Evolutionary conservation across 2,113 vertebrate genomes (phyloP).

Genomic region (Ancistrus triradiatus): DNA sequence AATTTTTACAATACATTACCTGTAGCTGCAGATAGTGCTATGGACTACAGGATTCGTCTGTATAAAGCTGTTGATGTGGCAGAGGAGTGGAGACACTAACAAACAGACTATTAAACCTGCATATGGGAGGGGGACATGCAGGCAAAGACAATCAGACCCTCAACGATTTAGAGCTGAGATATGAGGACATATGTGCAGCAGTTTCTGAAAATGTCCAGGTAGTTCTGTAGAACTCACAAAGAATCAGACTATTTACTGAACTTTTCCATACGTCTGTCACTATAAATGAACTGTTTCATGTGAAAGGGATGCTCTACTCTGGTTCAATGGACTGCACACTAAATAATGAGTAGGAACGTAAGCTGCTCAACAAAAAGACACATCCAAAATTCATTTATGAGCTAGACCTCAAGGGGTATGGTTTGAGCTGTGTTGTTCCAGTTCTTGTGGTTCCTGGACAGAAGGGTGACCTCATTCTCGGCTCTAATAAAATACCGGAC

Average conservation of each 20-base stretch:
- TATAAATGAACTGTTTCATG: neutral
- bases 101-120: neutral
- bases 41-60: too few species aligned
- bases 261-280: slow-evolving; percentile 19
- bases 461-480: too few species aligned
- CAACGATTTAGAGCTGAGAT: slow-evolving; percentile 11
- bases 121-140: slow-evolving; percentile 19
- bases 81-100: neutral
- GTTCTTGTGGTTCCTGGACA: too few species aligned
- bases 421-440: too few species aligned
- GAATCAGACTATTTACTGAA: too few species aligned
- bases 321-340: slow-evolving; percentile 34
- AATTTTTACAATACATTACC: too few species aligned
- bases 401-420: too few species aligned
- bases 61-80: too few species aligned
- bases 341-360: slow-evolving; percentile 12
- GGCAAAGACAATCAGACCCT: slow-evolving; percentile 19
- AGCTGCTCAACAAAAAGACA: neutral
- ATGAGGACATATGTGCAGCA: slow-evolving; percentile 19
- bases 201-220: slow-evolving; percentile 6
- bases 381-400: slow-evolving; percentile 31
- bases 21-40: too few species aligned
- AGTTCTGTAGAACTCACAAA: slow-evolving; percentile 26
- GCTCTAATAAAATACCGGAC: too few species aligned
- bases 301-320: slow-evolving; percentile 23